phyloP scores from a whole-genome alignment of 2,888 invertebrate genomes.

The Watsonalla cultraria region DNA sequence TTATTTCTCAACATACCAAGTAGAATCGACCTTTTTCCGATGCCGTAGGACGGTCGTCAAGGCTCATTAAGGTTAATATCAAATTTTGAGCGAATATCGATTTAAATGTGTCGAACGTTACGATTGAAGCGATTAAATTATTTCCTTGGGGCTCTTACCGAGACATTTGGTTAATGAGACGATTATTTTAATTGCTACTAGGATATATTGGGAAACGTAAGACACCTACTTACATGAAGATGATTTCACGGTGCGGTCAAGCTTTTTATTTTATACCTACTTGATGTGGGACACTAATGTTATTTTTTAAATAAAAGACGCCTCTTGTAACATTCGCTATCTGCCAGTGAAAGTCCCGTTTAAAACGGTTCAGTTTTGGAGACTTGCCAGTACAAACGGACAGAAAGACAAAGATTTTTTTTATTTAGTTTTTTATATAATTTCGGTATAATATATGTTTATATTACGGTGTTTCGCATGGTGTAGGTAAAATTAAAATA shows the following conservation, averaged over 20 bases:
- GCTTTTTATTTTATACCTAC: no score
- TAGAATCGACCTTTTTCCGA: conserved; percentile 19
- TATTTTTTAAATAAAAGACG: no score
- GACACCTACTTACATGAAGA: not conserved
- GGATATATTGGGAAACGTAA: not conserved
- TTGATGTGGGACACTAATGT: no score
- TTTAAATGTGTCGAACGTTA: conserved; percentile 61
- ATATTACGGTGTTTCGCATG: no score
- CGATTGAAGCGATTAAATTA: conserved; percentile 59
- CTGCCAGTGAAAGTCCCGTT: no score
- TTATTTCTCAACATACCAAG: conserved; percentile 5
- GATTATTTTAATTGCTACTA: conserved; percentile 14
- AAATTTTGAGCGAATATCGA: conserved; percentile 64
- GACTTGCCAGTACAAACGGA: no score
- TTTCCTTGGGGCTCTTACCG: conserved; percentile 32
- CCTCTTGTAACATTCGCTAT: no score
- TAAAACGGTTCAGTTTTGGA: no score
- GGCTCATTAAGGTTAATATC: conserved; percentile 72
- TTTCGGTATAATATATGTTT: no score
- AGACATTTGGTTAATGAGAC: conserved; percentile 48
- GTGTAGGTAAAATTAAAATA: no score
- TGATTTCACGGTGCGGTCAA: not conserved
- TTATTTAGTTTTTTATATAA: no score
- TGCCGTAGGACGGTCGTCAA: conserved; percentile 55
- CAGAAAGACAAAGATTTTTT: no score